Conservation (phyloP, 30 jellyfish, hydroid and myxozoan genomes). For the Aurelia sp. region DNA sequence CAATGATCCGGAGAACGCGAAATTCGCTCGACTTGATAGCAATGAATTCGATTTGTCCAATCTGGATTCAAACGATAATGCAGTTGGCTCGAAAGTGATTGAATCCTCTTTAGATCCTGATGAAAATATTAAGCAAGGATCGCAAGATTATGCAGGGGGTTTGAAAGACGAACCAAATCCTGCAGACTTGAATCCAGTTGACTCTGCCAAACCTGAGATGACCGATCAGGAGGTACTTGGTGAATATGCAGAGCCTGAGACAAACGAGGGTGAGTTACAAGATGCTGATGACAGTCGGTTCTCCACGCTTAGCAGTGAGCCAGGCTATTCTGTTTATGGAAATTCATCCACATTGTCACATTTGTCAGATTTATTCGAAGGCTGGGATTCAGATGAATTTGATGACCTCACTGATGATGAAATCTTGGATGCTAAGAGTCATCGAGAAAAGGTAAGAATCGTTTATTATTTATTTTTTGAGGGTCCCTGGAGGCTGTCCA, state of each 20-base stretch:
- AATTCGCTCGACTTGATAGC: background rate
- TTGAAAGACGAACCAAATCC: background rate
- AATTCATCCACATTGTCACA: constrained; percentile 9
- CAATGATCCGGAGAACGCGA: background rate
- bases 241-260: background rate
- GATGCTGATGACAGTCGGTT: background rate
- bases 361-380: constrained; percentile 53
- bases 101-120: too few species aligned
- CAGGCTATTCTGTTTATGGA: background rate
- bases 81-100: background rate
- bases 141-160: background rate
- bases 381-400: constrained; percentile 97
- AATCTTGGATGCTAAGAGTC: constrained; percentile 20
- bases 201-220: background rate
- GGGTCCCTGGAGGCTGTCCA: too few species aligned
- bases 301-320: background rate
- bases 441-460: constrained; percentile 12
- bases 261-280: background rate
- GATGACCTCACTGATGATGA: constrained; percentile 86
- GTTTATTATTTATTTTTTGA: background rate
- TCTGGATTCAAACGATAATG: constrained; percentile 14
- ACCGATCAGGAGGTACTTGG: background rate
- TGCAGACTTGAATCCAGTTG: background rate
- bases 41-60: constrained; percentile 44
- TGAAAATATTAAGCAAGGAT: background rate